Evolutionary conservation across 2,797 vertebrate genomes (phyloP), one percentile per base, ranked within the genome.

Genomic region (Sebastes cheni): DNA sequence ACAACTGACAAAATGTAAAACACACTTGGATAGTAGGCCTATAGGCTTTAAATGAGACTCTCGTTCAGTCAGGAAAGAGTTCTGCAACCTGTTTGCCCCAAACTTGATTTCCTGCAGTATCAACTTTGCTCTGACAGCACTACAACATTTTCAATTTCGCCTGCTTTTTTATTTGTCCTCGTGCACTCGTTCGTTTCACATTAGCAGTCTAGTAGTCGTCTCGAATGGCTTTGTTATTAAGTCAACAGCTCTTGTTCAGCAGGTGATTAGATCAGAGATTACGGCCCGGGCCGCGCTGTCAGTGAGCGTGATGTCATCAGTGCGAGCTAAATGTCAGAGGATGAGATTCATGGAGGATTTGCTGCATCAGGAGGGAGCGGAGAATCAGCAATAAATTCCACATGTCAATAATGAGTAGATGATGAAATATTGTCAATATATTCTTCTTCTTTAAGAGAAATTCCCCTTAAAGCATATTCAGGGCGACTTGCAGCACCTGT

Each of bases 211-310:
- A 70, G 79, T 72, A 86, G 68, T 74, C 27, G 79, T 86, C 87
- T 85, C 75, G 58, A 67, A 85, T 71, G 80, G 77, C 82, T 86
- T 75, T 78, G 80, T 91, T 88, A 89, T 86, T 79, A 88, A 90
- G 84, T 89, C 89, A 90, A 87, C 87, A 87, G 88, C 88, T 88
- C 86, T 90, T 87, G 85, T 90, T 87, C 75, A 83, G 85, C 79
- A 80, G 80, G 89, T 90, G 91, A 93, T 91, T 89, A 84, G 86
- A 90, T 90, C 88, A 89, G 88, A 93, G 86, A 83, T 75, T 79
- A 80, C 70, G 87, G 86, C 75, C 78, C 12, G 65, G 67, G 73
- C 84, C 23, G 66, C 79, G 2, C 79, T 76, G 86, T 75, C 87
- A 72, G 74, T 34, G 67, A 67, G 75, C 65, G 30, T 83, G 85